Evolutionary conservation across 2,797 vertebrate genomes (phyloP), one percentile per base, ranked within the genome.

Genomic region (Luscinia luscinia): DNA sequence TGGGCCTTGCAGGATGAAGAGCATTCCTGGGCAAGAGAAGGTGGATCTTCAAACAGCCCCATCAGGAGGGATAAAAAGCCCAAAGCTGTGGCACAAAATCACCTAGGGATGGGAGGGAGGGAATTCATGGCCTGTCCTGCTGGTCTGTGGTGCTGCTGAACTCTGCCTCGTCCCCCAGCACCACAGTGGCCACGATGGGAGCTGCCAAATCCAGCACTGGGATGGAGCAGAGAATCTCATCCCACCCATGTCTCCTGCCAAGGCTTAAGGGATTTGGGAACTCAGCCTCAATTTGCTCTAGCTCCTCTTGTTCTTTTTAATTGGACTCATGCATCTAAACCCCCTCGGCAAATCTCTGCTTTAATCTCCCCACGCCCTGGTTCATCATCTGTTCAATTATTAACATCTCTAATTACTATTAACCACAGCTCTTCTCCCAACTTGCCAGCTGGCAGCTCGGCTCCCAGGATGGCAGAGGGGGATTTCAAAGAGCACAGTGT

Each of bases 371-470:
- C 4, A 5, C 5, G 1, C 90, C 92, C 79, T 0, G 1, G 36
- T 87, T 92, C 84, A 34, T 85, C 89, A 57, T 87, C 84, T 91
- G 68, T 41, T 95, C 84, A 61, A 70, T 95, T 95, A 85, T 75
- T 94, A 94, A 91, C 80, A 32, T 74, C 93, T 86, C 88, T 95
- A 95, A 93, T 93, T 88, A 81, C 85, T 72, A 64, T 61, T 90
- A 90, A 92, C 86, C 30, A 30, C 17, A 6, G 59, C 79, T 89
- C 74, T 89, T 73, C 69, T 87, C 89, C 79, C 79, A 75, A 4
- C 58, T 48, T 48, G 34, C 78, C 87, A 70, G 63, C 48, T 79
- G 57, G 28, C 81, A 83, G 72, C 63, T 76, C 2, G 0, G 24
- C 75, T 91, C 51, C 5, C 0, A 30, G 55, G 64, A 58, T 0